phyloP scores from a whole-genome alignment of 2,888 invertebrate genomes.

The Elaeidobius kamerunicus region DNA sequence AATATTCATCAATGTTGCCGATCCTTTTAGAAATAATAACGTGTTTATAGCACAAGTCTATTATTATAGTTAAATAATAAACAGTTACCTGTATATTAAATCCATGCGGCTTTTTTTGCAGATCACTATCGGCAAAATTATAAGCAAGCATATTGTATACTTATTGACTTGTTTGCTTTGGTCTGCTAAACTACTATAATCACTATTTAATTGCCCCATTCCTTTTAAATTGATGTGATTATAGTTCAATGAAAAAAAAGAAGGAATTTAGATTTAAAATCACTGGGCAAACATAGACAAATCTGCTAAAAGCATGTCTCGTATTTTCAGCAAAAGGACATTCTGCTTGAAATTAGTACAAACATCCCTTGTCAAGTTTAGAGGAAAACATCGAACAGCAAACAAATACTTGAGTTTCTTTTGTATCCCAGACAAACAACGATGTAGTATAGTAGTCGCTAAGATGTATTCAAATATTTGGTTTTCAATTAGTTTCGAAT shows the following conservation, averaged over 20 bases:
- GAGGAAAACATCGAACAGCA: slow-evolving; percentile 15
- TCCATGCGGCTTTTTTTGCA: too few species aligned
- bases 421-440: slow-evolving; percentile 23
- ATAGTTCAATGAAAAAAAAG: background rate
- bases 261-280: background rate
- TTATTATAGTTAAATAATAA: too few species aligned
- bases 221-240: too few species aligned
- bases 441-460: slow-evolving; percentile 23
- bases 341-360: slow-evolving; percentile 6
- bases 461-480: slow-evolving; percentile 29
- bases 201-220: too few species aligned
- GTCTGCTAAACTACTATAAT: too few species aligned
- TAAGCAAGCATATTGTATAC: too few species aligned
- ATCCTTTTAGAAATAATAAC: too few species aligned
- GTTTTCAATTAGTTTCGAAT: slow-evolving; percentile 26
- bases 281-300: background rate
- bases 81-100: too few species aligned
- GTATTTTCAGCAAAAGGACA: background rate
- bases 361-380: slow-evolving; percentile 12
- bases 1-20: too few species aligned
- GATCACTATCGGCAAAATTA: too few species aligned
- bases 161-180: too few species aligned
- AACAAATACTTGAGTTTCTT: slow-evolving; percentile 27
- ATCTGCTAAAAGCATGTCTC: background rate
- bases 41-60: too few species aligned